These are phyloP conservation scores for Heteropelma amictum DNA, from an alignment of 2,888 invertebrate species.

Conservation along the genomic window DNA sequence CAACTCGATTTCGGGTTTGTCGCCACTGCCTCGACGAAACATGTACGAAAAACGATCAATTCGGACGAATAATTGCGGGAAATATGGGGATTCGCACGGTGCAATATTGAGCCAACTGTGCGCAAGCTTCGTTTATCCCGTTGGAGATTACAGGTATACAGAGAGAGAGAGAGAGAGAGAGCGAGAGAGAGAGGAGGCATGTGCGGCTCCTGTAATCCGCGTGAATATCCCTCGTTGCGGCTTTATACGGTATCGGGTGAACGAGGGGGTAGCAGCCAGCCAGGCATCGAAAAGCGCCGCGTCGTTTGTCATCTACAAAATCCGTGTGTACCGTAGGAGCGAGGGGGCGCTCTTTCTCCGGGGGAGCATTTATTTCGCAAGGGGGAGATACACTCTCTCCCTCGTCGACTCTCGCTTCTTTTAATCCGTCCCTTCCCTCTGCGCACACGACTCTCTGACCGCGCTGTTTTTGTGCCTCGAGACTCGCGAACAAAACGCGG, in stretches of 20 bases:
- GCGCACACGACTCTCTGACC: neutral
- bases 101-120: neutral
- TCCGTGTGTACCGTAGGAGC: neutral
- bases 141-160: conserved; percentile 1
- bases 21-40: too few relatives aligned
- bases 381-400: conserved; percentile 18
- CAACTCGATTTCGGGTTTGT: too few relatives aligned
- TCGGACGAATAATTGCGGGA: too few relatives aligned
- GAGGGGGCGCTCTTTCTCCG: conserved; percentile 9
- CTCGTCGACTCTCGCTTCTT: neutral
- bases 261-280: neutral
- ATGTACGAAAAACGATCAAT: too few relatives aligned
- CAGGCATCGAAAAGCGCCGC: conserved; percentile 54
- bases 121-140: neutral
- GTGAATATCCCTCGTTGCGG: conserved; percentile 54
- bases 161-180: neutral
- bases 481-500: conserved; percentile 32
- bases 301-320: conserved; percentile 42
- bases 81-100: neutral
- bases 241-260: neutral
- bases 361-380: conserved; percentile 29
- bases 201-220: conserved; percentile 54
- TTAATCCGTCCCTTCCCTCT: neutral
- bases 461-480: conserved; percentile 43
- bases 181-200: neutral